phyloP scores from a whole-genome alignment of 2,797 vertebrate species.

The Pelodytes ibericus region DNA sequence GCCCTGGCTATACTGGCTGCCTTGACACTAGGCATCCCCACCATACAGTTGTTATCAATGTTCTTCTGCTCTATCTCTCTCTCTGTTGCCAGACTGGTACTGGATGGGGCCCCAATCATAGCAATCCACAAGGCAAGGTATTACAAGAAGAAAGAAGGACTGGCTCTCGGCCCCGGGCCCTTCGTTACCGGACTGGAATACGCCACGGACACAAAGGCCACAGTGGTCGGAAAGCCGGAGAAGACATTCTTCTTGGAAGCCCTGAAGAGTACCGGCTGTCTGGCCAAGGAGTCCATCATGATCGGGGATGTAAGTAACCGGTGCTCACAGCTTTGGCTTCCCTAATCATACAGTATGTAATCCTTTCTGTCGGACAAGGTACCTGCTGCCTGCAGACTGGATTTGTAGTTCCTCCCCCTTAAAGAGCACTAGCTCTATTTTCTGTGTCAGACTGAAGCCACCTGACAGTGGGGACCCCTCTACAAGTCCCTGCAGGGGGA shows the following conservation, averaged over 20 bases:
- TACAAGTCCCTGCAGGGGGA: too few relatives aligned
- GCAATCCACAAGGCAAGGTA: constrained; percentile 96
- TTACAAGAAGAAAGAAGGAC: constrained; percentile 87
- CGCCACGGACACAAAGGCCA: constrained; percentile 81
- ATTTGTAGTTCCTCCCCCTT: too few relatives aligned
- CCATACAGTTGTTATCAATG: too few relatives aligned
- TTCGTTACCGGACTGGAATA: constrained; percentile 90
- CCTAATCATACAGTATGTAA: too few relatives aligned
- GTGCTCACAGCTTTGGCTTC: not conserved
- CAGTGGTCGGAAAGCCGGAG: constrained; percentile 91
- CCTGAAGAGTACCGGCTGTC: constrained; percentile 78
- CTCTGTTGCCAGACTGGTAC: constrained; percentile 74
- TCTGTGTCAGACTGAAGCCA: too few relatives aligned
- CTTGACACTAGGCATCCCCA: too few relatives aligned
- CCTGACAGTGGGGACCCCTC: too few relatives aligned
- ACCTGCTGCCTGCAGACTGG: too few relatives aligned
- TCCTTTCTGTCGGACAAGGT: too few relatives aligned
- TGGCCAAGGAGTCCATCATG: constrained; percentile 86
- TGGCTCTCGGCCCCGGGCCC: constrained; percentile 92
- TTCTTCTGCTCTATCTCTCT: too few relatives aligned
- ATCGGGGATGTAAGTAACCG: constrained; percentile 84
- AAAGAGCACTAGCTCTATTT: too few relatives aligned
- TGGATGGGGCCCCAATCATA: constrained; percentile 90
- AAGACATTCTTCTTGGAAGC: constrained; percentile 89
- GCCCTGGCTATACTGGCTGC: too few relatives aligned